A percentile compares a stretch with the other conserved stretches of the same genome.
Evolutionary conservation across 2,888 invertebrate genomes (phyloP).

Genomic region (Rhaphigaster nebulosa): DNA sequence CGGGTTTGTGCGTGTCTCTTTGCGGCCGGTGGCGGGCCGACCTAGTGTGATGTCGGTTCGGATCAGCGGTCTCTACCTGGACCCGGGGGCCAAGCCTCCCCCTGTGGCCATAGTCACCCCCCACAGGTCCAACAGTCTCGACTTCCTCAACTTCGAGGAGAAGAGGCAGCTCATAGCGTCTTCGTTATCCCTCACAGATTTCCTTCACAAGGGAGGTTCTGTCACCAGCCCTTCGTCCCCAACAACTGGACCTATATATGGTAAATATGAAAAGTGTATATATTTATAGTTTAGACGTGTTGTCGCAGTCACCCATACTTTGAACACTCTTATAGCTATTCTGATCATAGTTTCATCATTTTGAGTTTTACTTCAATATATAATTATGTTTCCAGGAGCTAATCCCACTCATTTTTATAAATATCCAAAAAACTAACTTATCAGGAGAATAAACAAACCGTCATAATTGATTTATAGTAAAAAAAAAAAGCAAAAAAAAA

Average conservation of each 20-base stretch:
- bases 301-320: background rate
- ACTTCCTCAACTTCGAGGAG: conserved; percentile 92
- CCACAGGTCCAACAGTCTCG: conserved; percentile 86
- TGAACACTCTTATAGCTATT: background rate
- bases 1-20: conserved; percentile 13
- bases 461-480: too few relatives aligned
- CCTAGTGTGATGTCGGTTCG: conserved; percentile 61
- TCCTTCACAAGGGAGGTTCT: conserved; percentile 79
- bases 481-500: too few relatives aligned
- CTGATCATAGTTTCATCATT: background rate
- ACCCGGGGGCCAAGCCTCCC: conserved; percentile 66
- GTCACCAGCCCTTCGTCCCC: conserved; percentile 68
- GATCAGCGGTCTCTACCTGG: conserved; percentile 61
- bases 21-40: conserved; percentile 29
- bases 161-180: conserved; percentile 91
- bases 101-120: conserved; percentile 75
- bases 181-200: conserved; percentile 88
- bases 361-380: background rate
- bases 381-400: too few relatives aligned
- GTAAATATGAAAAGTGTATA: conserved; percentile 49
- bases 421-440: too few relatives aligned
- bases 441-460: too few relatives aligned
- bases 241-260: conserved; percentile 65
- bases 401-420: too few relatives aligned
- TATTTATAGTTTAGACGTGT: too few relatives aligned